Evolutionary conservation across 35 echinoderm and acorn worm genomes (phyloP).

Genomic region (Ophiothrix spiculata): DNA sequence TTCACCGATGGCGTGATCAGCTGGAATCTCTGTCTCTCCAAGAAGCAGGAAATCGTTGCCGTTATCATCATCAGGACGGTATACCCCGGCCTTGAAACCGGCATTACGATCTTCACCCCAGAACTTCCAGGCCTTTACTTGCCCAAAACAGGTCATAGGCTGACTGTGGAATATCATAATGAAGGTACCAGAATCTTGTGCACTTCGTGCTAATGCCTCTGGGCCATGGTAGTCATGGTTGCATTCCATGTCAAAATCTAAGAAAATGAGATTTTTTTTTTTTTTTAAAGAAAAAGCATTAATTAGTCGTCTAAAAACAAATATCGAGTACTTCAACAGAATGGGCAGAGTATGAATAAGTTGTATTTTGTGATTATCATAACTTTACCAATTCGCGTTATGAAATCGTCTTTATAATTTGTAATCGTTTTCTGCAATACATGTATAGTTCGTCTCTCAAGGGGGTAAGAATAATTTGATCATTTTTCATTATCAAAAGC

Average conservation of each 20-base stretch:
- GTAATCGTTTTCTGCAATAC: too few species aligned
- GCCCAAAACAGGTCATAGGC: slow-evolving; percentile 73
- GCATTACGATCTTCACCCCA: slow-evolving; percentile 33
- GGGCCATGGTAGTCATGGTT: slow-evolving; percentile 53
- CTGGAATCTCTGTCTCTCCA: slow-evolving; percentile 53
- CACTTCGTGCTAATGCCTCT: slow-evolving; percentile 6
- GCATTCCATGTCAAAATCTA: slow-evolving; percentile 77
- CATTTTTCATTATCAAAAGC: too few species aligned
- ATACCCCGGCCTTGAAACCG: slow-evolving; percentile 66
- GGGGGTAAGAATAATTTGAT: too few species aligned
- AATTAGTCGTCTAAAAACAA: too few species aligned
- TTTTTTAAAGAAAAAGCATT: too few species aligned
- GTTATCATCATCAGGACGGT: slow-evolving; percentile 26
- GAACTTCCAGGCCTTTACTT: slow-evolving; percentile 70
- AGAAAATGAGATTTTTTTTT: too few species aligned
- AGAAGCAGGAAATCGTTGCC: slow-evolving; percentile 50
- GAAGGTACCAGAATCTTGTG: slow-evolving; percentile 59
- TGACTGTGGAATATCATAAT: slow-evolving; percentile 70
- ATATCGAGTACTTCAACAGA: too few species aligned
- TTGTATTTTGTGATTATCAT: too few species aligned
- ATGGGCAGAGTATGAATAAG: too few species aligned
- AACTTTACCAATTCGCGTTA: too few species aligned
- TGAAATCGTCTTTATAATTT: too few species aligned
- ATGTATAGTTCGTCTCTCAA: too few species aligned
- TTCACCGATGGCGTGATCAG: slow-evolving; percentile 34